Evolutionary conservation across 2,888 invertebrate species (phyloP).

Genomic region (Andrena trimmerana): DNA sequence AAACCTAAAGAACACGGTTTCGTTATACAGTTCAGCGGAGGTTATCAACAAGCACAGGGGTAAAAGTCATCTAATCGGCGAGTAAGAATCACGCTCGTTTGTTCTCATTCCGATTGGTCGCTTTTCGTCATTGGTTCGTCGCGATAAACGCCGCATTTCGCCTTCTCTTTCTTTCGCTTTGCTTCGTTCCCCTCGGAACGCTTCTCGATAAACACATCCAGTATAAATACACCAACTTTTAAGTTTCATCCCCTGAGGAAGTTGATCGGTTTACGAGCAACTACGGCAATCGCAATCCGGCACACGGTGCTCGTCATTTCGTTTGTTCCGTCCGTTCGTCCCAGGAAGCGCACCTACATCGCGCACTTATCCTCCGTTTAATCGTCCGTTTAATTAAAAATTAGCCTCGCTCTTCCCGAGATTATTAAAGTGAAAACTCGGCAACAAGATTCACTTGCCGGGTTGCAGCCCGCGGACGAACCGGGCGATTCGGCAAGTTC

Average conservation of each 20-base stretch:
- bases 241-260: conserved; percentile 71
- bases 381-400: no score
- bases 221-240: conserved; percentile 79
- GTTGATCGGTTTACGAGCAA: neutral
- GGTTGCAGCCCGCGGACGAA: neutral
- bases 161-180: conserved; percentile 28
- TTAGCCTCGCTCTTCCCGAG: neutral
- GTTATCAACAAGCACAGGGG: conserved; percentile 76
- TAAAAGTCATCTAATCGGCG: conserved; percentile 78
- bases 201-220: conserved; percentile 68
- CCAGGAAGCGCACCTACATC: neutral
- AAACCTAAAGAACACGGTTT: conserved; percentile 49
- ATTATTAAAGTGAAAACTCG: neutral
- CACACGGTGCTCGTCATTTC: neutral
- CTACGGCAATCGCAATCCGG: no score
- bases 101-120: conserved; percentile 44
- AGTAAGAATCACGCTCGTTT: conserved; percentile 46
- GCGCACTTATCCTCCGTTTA: neutral
- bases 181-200: conserved; percentile 35
- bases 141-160: conserved; percentile 62
- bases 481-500: neutral
- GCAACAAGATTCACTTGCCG: no score
- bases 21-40: conserved; percentile 70
- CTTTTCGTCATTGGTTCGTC: conserved; percentile 72
- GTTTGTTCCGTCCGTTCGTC: neutral